Base-by-base conservation (phyloP, 1,140 invertebrate species). In the Tetragnatha versicolor region DNA sequence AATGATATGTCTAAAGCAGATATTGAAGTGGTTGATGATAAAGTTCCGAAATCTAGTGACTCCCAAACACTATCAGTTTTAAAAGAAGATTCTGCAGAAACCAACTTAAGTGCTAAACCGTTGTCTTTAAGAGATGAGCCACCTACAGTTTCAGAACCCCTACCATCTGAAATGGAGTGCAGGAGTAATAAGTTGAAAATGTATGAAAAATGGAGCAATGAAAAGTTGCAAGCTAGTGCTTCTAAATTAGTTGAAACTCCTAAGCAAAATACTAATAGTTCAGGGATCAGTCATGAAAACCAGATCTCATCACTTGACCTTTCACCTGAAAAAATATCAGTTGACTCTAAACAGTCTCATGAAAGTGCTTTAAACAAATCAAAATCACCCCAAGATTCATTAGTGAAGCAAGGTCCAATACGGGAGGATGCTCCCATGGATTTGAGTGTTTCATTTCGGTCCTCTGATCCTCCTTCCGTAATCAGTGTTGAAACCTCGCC, bases 191-290 rank as follows among this genome's bases (percentile, higher is more conserved):
- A 77, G 55, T 53, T 77, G 5, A 77, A 66, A 53, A 22, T 66
- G 14, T 77, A 77, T 53, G 73, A 77, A 29, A 65, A 63, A 27
- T 77, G 73, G 73, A 77, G 29, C 31, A 77, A 66, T 66, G 60
- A 77, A n/a, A 77, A 66, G 29, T 66, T 66, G 37, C 33, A 63
- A 45, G 33, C 25, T 66, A 20, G 35, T 27, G 25, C 58, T 39
- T 1, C 17, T 22, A 51, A 45, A 10, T 12, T 20, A 22, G 25
- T 17, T 17, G 25, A 58, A 58, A 31, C 31, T 17, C 2, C 20
- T n/a, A 58, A 45, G 33, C 14, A 2, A 5, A 29, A 2, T 31
- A 17, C 63, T 31, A 6, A 22, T 51, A 5, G 25, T 51, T 22
- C 37, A 7, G 27, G 12, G 0, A 4, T 33, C 27, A 39, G 9